Evolutionary conservation across 2,113 vertebrate genomes (phyloP).

Genomic region (Lagopus leucura): DNA sequence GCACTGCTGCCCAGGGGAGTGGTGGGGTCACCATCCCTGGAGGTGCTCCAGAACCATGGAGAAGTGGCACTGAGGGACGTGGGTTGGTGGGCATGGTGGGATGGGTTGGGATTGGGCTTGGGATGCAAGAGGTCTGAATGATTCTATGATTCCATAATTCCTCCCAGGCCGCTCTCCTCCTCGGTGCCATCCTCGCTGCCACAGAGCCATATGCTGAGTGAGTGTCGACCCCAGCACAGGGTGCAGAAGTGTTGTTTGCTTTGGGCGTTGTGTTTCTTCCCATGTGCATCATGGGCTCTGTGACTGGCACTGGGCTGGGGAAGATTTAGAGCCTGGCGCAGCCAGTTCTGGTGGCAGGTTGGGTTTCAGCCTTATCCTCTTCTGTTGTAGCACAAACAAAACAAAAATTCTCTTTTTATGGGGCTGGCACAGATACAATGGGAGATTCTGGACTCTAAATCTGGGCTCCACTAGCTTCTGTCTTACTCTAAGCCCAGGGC

Average conservation of each 20-base stretch:
- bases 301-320: background rate
- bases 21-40: background rate
- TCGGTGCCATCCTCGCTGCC: background rate
- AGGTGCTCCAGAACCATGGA: background rate
- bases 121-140: background rate
- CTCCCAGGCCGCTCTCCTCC: background rate
- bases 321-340: background rate
- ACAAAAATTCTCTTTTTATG: background rate
- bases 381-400: background rate
- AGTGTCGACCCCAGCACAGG: fast-evolving
- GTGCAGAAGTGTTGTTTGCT: fast-evolving
- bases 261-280: fast-evolving
- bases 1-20: background rate
- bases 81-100: no score
- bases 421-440: fast-evolving
- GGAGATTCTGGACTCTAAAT: background rate
- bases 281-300: fast-evolving
- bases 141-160: background rate
- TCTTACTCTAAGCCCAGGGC: background rate
- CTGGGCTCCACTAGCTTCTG: background rate
- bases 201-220: background rate
- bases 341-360: background rate
- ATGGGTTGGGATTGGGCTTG: background rate
- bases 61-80: background rate
- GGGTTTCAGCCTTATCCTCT: background rate